Percentiles rank a stretch among this genome's conserved stretches.
Conservation (phyloP, 1,140 invertebrate genomes). For the Trialeurodes vaporariorum region DNA sequence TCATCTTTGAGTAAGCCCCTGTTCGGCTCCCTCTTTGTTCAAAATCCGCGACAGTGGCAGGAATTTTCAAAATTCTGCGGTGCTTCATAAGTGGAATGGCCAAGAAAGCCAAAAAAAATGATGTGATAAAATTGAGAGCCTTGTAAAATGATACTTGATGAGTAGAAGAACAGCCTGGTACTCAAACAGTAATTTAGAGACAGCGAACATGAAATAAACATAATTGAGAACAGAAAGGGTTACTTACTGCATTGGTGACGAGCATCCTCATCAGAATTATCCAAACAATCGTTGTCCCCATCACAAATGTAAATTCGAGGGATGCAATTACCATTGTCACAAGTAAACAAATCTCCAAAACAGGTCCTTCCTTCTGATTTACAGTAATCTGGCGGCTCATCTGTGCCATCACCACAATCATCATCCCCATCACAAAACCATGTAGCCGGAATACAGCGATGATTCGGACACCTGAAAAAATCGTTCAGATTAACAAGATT, state of each 20-base stretch:
- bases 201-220: not conserved
- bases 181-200: too few species aligned
- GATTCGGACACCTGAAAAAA: constrained; percentile 58
- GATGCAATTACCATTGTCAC: constrained; percentile 94
- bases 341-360: constrained; percentile 89
- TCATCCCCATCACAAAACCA: constrained; percentile 88
- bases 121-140: too few species aligned
- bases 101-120: too few species aligned
- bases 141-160: not conserved
- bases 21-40: too few species aligned
- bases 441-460: constrained; percentile 77
- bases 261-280: constrained; percentile 82
- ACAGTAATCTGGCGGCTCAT: constrained; percentile 84
- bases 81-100: too few species aligned
- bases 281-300: constrained; percentile 87
- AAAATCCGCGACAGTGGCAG: too few species aligned
- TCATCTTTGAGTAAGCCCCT: too few species aligned
- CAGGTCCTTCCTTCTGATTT: constrained; percentile 89
- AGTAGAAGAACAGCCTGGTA: too few species aligned
- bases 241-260: constrained; percentile 78
- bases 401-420: constrained; percentile 78
- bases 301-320: constrained; percentile 95
- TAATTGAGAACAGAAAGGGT: not conserved
- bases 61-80: too few species aligned
- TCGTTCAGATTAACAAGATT: too few species aligned